These are phyloP conservation scores for Bradypus variegatus DNA, from an alignment of 2,797 vertebrate genomes.

Conservation along the genomic window DNA sequence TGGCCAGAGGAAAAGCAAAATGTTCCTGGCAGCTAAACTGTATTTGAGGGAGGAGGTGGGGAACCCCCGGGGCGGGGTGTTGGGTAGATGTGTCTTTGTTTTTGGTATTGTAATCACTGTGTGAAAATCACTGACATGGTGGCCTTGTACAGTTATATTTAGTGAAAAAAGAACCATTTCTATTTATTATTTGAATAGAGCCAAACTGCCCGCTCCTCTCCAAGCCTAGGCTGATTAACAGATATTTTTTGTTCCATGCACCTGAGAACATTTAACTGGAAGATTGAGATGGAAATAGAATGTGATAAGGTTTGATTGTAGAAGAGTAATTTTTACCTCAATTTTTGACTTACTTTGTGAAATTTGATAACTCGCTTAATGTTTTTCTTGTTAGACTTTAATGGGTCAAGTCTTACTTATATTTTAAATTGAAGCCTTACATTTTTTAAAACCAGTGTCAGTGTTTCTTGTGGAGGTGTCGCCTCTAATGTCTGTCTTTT, in stretches of 20 bases:
- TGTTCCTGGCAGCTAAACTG: background rate
- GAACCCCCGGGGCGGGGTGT: background rate
- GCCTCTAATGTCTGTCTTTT: background rate
- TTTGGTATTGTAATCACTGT: background rate
- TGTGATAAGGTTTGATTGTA: background rate
- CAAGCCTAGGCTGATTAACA: background rate
- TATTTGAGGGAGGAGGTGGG: background rate
- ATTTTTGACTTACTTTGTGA: background rate
- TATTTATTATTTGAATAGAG: slow-evolving; percentile 67
- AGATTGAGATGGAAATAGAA: background rate
- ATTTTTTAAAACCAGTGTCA: background rate
- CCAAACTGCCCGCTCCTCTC: background rate
- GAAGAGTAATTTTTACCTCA: background rate
- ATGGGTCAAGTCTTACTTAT: background rate
- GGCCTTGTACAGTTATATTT: slow-evolving; percentile 59
- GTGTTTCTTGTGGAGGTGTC: background rate
- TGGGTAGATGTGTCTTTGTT: background rate
- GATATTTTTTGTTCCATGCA: background rate
- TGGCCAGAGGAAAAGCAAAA: too few relatives aligned
- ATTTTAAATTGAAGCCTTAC: slow-evolving; percentile 25
- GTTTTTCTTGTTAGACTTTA: slow-evolving; percentile 15
- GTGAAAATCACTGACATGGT: slow-evolving; percentile 17
- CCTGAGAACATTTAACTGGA: background rate
- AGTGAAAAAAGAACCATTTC: slow-evolving; percentile 38
- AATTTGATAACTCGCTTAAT: background rate